phyloP scores from a whole-genome alignment of 2,797 vertebrate genomes.

The Cetoscarus ocellatus region DNA sequence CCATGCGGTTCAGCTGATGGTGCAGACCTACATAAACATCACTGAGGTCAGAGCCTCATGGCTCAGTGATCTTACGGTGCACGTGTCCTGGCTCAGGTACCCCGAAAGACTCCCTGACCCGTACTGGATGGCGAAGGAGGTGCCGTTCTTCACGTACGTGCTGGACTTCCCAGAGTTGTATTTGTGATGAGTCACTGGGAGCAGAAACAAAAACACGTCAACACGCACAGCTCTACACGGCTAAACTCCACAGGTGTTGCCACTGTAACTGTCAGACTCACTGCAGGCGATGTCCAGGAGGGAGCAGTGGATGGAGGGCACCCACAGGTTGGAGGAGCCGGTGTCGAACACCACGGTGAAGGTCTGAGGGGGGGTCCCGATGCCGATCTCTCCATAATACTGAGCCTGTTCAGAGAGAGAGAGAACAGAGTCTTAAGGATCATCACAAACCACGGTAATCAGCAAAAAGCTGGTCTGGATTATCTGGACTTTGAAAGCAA shows the following conservation, averaged over 20 bases:
- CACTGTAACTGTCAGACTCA: conserved; percentile 77
- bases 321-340: conserved; percentile 97
- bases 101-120: conserved; percentile 95
- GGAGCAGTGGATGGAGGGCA: conserved; percentile 92
- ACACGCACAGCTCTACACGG: no score
- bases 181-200: conserved; percentile 91
- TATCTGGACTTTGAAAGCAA: not conserved
- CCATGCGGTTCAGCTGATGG: no score
- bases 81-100: conserved; percentile 91
- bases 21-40: no score
- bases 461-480: not conserved
- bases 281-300: conserved; percentile 90
- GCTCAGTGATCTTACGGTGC: conserved; percentile 65
- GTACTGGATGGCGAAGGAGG: conserved; percentile 92
- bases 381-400: conserved; percentile 91
- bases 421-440: not conserved
- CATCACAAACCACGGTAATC: conserved; percentile 29
- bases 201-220: not conserved
- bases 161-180: conserved; percentile 91
- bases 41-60: no score
- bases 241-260: no score
- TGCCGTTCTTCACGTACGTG: conserved; percentile 93
- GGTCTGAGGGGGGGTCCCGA: conserved; percentile 88
- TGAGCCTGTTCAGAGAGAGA: conserved; percentile 83
- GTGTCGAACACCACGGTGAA: conserved; percentile 99